Evolutionary conservation across 2,888 invertebrate genomes (phyloP).

Genomic region (Sinopyrophorus schimmeli): DNA sequence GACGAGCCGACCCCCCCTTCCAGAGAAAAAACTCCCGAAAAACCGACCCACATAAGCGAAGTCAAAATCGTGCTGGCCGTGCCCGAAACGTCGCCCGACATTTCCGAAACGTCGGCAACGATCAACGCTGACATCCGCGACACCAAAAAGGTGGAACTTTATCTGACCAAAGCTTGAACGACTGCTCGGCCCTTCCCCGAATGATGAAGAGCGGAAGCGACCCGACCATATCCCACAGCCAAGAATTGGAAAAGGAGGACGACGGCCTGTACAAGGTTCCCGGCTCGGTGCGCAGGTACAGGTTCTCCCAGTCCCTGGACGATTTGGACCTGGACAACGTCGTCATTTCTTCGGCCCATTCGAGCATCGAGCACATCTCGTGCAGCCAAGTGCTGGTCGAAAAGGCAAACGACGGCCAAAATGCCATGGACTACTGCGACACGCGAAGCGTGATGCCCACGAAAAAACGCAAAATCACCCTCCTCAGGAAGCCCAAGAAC

Average conservation of each 20-base stretch:
- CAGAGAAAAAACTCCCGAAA: constrained; percentile 5
- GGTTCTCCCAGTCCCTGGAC: constrained; percentile 50
- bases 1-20: too few species aligned
- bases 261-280: constrained; percentile 53
- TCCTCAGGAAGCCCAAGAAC: constrained; percentile 43
- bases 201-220: constrained; percentile 51
- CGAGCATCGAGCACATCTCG: constrained; percentile 52
- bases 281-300: constrained; percentile 42
- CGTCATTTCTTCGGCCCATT: constrained; percentile 41
- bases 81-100: constrained; percentile 7
- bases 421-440: constrained; percentile 44
- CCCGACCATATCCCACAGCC: constrained; percentile 43
- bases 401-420: constrained; percentile 15
- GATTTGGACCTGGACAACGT: constrained; percentile 48
- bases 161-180: constrained; percentile 28
- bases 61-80: constrained; percentile 44
- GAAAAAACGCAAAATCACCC: constrained; percentile 43
- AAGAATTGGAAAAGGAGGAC: constrained; percentile 38
- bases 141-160: constrained; percentile 24
- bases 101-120: constrained; percentile 25
- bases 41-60: constrained; percentile 41
- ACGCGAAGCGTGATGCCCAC: constrained; percentile 45
- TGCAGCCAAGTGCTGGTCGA: constrained; percentile 44
- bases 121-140: constrained; percentile 17
- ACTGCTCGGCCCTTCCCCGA: constrained; percentile 11